Conservation (phyloP, 92 coral and sea anemone genomes). For the Plumapathes pennacea region DNA sequence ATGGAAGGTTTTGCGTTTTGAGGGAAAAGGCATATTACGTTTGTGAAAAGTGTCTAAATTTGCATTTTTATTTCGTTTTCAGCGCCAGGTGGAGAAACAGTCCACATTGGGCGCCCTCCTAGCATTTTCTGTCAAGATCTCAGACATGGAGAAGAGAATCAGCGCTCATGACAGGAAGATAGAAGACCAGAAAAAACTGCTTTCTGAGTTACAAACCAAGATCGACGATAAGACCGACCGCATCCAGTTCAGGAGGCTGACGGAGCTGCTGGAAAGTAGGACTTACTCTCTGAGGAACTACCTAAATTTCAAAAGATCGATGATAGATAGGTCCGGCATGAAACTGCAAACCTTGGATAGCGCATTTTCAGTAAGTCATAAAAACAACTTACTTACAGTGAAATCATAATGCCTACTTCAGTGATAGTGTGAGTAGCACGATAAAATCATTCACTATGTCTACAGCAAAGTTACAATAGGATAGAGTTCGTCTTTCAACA, state of each 20-base stretch:
- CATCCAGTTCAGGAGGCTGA: slow-evolving; percentile 12
- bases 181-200: slow-evolving; percentile 32
- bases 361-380: slow-evolving; percentile 46
- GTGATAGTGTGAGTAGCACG: too few species aligned
- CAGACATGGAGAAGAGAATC: slow-evolving; percentile 56
- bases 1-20: too few species aligned
- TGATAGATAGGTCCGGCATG: slow-evolving; percentile 39
- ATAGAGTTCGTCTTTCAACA: too few species aligned
- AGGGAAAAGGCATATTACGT: too few species aligned
- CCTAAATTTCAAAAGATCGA: slow-evolving; percentile 28
- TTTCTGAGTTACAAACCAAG: slow-evolving; percentile 22
- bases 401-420: neutral
- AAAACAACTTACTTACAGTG: neutral
- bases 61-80: neutral
- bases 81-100: slow-evolving; percentile 45
- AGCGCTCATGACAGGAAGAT: slow-evolving; percentile 54
- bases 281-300: slow-evolving; percentile 19
- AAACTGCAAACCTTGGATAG: slow-evolving; percentile 41
- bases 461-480: too few species aligned
- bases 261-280: slow-evolving; percentile 20
- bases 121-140: slow-evolving; percentile 60
- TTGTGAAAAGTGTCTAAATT: too few species aligned
- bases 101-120: slow-evolving; percentile 52
- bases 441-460: too few species aligned
- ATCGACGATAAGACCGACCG: slow-evolving; percentile 50